These are phyloP conservation scores for Hymenopus coronatus DNA, from an alignment of 2,888 invertebrate genomes.

Conservation along the genomic window DNA sequence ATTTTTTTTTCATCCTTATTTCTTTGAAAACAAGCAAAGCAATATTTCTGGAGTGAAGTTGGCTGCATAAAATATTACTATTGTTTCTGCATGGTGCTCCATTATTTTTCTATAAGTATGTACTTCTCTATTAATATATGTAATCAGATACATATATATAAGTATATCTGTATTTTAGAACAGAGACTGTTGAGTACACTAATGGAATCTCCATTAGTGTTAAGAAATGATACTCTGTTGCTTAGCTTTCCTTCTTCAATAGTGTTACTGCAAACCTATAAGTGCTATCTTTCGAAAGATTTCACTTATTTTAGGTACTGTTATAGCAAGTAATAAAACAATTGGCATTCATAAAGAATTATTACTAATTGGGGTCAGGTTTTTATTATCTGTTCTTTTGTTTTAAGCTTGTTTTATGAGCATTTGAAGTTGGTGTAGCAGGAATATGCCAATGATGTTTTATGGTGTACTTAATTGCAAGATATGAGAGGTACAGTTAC, in stretches of 20 bases:
- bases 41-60: conserved; percentile 8
- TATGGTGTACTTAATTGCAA: neutral
- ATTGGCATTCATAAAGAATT: neutral
- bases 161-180: conserved; percentile 1
- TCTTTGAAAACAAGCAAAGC: conserved; percentile 2
- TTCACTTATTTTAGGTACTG: neutral
- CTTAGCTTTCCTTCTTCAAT: neutral
- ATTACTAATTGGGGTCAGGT: neutral
- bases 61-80: neutral
- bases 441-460: neutral
- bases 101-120: conserved; percentile 7
- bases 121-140: neutral
- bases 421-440: neutral
- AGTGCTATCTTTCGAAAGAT: neutral
- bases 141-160: neutral
- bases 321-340: neutral
- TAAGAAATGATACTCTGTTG: neutral
- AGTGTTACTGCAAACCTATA: neutral
- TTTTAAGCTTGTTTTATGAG: neutral
- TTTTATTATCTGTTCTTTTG: neutral
- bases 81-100: conserved; percentile 1
- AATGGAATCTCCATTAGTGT: neutral
- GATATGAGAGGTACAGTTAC: neutral
- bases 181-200: neutral
- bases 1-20: neutral